These are phyloP conservation scores for Eolophus roseicapilla DNA, from an alignment of 2,113 vertebrate species.

Conservation along the genomic window DNA sequence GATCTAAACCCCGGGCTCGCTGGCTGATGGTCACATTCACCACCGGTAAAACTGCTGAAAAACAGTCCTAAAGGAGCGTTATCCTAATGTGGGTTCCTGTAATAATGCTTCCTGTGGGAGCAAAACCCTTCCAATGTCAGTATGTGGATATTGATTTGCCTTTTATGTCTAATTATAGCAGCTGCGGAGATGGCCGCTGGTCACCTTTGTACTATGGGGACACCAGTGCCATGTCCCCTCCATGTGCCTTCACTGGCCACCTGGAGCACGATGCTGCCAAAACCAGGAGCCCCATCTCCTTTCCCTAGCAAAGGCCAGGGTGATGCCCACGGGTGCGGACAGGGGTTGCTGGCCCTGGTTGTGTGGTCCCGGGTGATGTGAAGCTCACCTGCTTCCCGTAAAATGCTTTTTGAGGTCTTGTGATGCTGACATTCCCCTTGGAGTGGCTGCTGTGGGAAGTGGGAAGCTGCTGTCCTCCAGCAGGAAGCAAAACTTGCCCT, in stretches of 20 bases:
- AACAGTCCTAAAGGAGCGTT: not conserved
- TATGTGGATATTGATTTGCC: not conserved
- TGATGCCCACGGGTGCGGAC: not conserved
- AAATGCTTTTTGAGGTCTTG: not conserved
- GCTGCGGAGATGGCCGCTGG: rapidly evolving
- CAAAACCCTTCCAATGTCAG: not conserved
- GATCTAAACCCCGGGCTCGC: no score
- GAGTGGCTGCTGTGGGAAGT: rapidly evolving
- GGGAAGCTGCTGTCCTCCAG: not conserved
- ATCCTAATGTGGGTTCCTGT: not conserved
- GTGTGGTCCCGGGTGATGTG: not conserved
- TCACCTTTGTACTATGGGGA: rapidly evolving
- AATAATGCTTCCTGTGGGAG: not conserved
- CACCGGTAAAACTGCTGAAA: not conserved
- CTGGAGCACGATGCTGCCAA: not conserved
- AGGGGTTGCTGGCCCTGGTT: not conserved
- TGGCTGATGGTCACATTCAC: not conserved
- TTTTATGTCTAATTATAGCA: constrained; percentile 1
- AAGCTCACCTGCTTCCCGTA: not conserved
- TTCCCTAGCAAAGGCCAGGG: rapidly evolving
- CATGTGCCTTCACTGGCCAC: rapidly evolving
- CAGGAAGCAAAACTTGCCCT: not conserved
- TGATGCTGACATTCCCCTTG: rapidly evolving
- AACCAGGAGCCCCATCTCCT: not conserved
- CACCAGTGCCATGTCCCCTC: not conserved